These are phyloP conservation scores for Dicrostonyx torquatus DNA, from an alignment of 2,797 vertebrate species.

Conservation along the genomic window DNA sequence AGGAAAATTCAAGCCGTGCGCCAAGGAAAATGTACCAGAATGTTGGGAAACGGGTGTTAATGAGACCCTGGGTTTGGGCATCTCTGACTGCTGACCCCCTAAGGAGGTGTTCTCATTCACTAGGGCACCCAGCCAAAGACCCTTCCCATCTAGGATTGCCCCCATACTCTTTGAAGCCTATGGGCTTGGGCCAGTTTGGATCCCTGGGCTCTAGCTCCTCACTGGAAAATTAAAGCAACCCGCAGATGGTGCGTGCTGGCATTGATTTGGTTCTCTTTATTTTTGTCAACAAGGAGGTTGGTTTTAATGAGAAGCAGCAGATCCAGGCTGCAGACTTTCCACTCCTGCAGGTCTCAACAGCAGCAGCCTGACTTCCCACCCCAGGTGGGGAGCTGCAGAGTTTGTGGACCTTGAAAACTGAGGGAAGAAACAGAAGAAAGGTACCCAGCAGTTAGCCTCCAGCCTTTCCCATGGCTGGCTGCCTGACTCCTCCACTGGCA, in stretches of 20 bases:
- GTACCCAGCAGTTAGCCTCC: neutral
- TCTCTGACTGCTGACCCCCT: neutral
- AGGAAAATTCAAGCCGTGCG: fast-evolving
- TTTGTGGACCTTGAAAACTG: fast-evolving
- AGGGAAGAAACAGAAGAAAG: fast-evolving
- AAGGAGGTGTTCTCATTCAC: neutral
- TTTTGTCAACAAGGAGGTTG: constrained; percentile 71
- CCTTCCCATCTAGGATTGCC: neutral
- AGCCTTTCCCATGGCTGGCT: neutral
- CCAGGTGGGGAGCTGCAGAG: neutral
- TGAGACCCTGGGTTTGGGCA: constrained; percentile 24
- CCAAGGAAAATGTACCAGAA: constrained; percentile 22
- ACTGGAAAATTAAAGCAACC: fast-evolving
- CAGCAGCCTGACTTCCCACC: neutral
- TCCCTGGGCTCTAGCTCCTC: constrained; percentile 52
- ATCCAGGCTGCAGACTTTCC: constrained; percentile 73
- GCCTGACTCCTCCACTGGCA: fast-evolving
- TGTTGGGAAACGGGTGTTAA: neutral
- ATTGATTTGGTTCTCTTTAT: constrained; percentile 37
- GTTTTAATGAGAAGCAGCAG: constrained; percentile 79
- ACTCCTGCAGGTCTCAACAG: constrained; percentile 57
- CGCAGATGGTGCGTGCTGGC: constrained; percentile 46
- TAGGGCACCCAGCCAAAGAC: constrained; percentile 1
- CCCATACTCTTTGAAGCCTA: neutral
- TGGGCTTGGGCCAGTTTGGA: constrained; percentile 71